Percentiles rank a stretch among this genome's conserved stretches.
These are phyloP conservation scores for Cyrtodaria siliqua DNA, from an alignment of 2,888 invertebrate genomes.

Conservation along the genomic window DNA sequence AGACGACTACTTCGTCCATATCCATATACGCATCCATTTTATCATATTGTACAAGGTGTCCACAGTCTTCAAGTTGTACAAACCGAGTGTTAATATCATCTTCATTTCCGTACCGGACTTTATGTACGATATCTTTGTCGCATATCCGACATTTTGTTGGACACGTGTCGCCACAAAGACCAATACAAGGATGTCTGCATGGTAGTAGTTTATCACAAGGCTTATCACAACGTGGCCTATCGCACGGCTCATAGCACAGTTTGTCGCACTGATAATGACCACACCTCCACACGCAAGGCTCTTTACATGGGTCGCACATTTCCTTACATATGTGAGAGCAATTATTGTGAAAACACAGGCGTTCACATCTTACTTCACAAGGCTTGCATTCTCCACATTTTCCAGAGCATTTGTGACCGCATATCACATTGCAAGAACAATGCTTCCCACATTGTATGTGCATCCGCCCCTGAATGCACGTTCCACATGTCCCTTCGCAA, in stretches of 20 bases:
- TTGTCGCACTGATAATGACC: slow-evolving; percentile 77
- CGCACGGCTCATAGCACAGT: slow-evolving; percentile 84
- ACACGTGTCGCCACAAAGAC: slow-evolving; percentile 92
- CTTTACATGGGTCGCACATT: slow-evolving; percentile 80
- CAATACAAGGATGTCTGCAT: slow-evolving; percentile 87
- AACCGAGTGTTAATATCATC: slow-evolving; percentile 87
- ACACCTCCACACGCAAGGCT: slow-evolving; percentile 84
- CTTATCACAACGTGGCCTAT: slow-evolving; percentile 75
- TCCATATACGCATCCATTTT: slow-evolving; percentile 86
- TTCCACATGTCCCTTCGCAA: slow-evolving; percentile 40
- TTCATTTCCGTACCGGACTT: slow-evolving; percentile 85
- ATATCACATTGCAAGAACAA: slow-evolving; percentile 43
- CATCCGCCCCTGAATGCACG: slow-evolving; percentile 40
- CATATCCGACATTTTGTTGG: slow-evolving; percentile 89
- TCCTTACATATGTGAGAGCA: slow-evolving; percentile 80
- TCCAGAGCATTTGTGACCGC: slow-evolving; percentile 54
- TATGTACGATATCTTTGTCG: slow-evolving; percentile 78
- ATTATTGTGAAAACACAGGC: slow-evolving; percentile 51
- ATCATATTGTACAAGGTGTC: slow-evolving; percentile 82
- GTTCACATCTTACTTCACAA: slow-evolving; percentile 45
- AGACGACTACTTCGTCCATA: slow-evolving; percentile 85
- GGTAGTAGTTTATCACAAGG: slow-evolving; percentile 61
- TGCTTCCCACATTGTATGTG: slow-evolving; percentile 47
- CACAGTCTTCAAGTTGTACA: slow-evolving; percentile 80
- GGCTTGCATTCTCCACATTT: slow-evolving; percentile 54